phyloP scores from a whole-genome alignment of 2,113 vertebrate genomes.

The Pristiophorus japonicus region DNA sequence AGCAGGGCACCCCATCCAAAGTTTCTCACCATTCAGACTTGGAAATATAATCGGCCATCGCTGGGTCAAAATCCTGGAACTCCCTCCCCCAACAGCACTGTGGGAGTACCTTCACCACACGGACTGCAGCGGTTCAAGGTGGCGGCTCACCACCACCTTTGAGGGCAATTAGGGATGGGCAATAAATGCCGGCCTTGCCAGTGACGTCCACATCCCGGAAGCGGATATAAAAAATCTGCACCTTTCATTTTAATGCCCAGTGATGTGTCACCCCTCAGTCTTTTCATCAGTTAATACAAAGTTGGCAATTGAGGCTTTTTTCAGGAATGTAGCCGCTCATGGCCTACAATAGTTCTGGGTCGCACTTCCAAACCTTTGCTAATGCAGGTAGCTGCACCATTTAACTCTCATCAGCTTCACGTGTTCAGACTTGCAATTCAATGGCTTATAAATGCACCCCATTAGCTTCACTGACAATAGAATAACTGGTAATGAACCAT shows the following conservation, averaged over 20 bases:
- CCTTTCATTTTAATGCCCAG: background rate
- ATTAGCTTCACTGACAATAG: background rate
- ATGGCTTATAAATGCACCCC: background rate
- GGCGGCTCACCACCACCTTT: too few species aligned
- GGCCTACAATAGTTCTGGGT: background rate
- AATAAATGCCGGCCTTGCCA: too few species aligned
- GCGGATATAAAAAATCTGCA: too few species aligned
- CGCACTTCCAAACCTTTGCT: background rate
- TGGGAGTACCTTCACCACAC: too few species aligned
- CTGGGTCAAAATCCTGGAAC: too few species aligned
- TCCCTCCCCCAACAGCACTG: too few species aligned
- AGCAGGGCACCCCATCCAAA: too few species aligned
- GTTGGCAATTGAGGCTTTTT: background rate
- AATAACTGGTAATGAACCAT: background rate
- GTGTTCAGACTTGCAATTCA: background rate
- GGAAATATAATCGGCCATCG: too few species aligned
- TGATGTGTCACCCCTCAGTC: background rate
- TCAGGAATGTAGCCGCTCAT: background rate
- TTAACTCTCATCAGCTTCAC: background rate
- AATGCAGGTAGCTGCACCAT: background rate
- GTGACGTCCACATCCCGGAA: too few species aligned
- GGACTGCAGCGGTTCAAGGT: too few species aligned
- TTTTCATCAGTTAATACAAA: background rate
- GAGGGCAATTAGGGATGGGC: too few species aligned
- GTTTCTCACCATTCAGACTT: too few species aligned